phyloP scores from a whole-genome alignment of 2,888 invertebrate genomes.

The Papilio gigon region DNA sequence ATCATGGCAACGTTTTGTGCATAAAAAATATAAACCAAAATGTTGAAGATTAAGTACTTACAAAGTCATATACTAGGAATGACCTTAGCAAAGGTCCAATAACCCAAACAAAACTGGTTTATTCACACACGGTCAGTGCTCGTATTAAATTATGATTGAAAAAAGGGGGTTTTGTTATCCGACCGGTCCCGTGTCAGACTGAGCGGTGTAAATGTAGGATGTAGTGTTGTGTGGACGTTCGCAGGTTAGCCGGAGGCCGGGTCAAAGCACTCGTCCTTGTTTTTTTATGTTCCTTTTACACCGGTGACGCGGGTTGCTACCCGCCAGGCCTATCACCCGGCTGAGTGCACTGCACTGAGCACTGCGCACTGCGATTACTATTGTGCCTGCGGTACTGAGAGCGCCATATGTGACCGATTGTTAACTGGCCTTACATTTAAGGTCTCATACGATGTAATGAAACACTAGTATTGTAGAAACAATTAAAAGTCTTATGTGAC shows the following conservation, averaged over 20 bases:
- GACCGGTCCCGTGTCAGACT: constrained; percentile 29
- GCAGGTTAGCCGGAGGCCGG: constrained; percentile 44
- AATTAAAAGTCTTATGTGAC: neutral
- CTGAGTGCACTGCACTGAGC: constrained; percentile 34
- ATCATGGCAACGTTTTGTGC: too few species aligned
- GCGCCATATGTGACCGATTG: constrained; percentile 10
- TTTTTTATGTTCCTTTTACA: constrained; percentile 44
- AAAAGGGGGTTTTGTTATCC: constrained; percentile 27
- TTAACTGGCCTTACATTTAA: neutral
- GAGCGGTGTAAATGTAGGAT: constrained; percentile 19
- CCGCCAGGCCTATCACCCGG: constrained; percentile 35
- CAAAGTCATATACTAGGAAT: neutral
- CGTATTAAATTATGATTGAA: constrained; percentile 27
- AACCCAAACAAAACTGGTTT: constrained; percentile 15
- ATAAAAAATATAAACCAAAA: neutral
- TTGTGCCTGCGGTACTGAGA: constrained; percentile 5
- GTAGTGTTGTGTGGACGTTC: constrained; percentile 24
- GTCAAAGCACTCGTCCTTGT: constrained; percentile 58
- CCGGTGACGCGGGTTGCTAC: constrained; percentile 31
- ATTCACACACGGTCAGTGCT: constrained; percentile 22
- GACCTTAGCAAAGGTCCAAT: constrained; percentile 24
- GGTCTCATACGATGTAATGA: neutral
- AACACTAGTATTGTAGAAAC: neutral
- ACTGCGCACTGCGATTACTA: constrained; percentile 1
- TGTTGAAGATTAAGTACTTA: neutral